phyloP scores from a whole-genome alignment of 2,888 invertebrate species.

The Neoscelio sp. region DNA sequence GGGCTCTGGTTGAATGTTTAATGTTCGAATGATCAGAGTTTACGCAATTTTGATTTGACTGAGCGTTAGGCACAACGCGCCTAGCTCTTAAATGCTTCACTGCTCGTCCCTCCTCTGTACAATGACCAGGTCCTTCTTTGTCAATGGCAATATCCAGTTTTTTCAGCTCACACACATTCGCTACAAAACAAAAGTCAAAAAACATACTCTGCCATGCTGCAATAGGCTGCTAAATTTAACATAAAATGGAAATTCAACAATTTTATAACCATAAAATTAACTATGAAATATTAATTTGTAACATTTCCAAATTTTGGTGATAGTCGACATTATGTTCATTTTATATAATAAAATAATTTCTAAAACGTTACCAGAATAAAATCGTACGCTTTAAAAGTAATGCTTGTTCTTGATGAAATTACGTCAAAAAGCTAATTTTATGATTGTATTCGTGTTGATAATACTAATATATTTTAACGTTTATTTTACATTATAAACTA shows the following conservation, averaged over 20 bases:
- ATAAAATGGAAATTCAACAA: constrained; percentile 2
- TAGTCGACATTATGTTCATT: too few species aligned
- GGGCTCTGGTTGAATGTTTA: constrained; percentile 77
- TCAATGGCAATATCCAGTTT: constrained; percentile 80
- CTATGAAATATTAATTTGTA: not conserved
- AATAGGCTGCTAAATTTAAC: constrained; percentile 73
- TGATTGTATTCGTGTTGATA: too few species aligned
- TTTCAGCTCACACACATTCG: constrained; percentile 82
- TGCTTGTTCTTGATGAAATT: too few species aligned
- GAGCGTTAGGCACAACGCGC: constrained; percentile 75
- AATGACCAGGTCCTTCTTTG: constrained; percentile 75
- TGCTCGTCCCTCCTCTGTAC: constrained; percentile 75
- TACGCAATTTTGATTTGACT: constrained; percentile 74
- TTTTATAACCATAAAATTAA: not conserved
- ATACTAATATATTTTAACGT: too few species aligned
- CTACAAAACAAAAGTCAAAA: constrained; percentile 80
- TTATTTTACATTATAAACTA: too few species aligned
- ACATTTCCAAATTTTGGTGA: too few species aligned
- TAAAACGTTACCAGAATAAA: too few species aligned
- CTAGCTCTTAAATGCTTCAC: constrained; percentile 78
- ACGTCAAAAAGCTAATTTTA: too few species aligned
- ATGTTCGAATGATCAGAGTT: constrained; percentile 74
- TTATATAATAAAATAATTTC: too few species aligned
- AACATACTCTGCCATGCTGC: constrained; percentile 81
- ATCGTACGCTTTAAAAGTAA: too few species aligned